A percentile compares a stretch with the other conserved stretches of the same genome.
These are phyloP conservation scores for Anthopleura sola DNA, from an alignment of 64 coral and sea anemone genomes.

Conservation along the genomic window DNA sequence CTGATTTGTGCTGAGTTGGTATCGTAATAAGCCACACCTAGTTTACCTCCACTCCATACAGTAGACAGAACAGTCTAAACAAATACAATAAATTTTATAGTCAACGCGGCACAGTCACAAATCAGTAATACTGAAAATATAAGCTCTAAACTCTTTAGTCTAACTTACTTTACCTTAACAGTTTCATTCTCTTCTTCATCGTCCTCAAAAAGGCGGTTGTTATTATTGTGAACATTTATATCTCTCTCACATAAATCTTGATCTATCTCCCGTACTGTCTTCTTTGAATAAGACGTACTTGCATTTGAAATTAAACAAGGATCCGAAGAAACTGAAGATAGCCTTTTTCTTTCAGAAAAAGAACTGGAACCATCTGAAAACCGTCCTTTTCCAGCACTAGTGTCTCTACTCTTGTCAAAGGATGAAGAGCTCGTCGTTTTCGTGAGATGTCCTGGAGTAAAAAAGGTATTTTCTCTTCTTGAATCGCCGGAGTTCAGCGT, in stretches of 20 bases:
- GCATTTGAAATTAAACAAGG: not conserved
- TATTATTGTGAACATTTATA: not conserved
- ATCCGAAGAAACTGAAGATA: not conserved
- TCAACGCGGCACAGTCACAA: not conserved
- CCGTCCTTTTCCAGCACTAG: not conserved
- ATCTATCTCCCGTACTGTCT: not conserved
- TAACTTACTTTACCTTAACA: not conserved
- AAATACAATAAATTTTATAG: not conserved
- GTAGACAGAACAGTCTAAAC: slow-evolving; percentile 70
- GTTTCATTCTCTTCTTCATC: not conserved
- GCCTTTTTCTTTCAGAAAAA: slow-evolving; percentile 20
- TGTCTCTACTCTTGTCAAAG: not conserved
- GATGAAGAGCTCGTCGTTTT: not conserved
- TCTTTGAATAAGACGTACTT: not conserved
- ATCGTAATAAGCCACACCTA: slow-evolving; percentile 85
- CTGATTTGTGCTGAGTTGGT: slow-evolving; percentile 61
- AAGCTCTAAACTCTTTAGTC: too few species aligned
- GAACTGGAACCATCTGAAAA: not conserved
- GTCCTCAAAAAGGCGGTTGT: not conserved
- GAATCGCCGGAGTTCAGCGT: not conserved
- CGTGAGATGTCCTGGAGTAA: not conserved
- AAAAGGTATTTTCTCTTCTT: not conserved
- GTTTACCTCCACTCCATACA: slow-evolving; percentile 81
- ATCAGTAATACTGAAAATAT: too few species aligned
- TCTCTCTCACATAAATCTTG: slow-evolving; percentile 12